A percentile compares a stretch with the other conserved stretches of the same genome.
These are phyloP conservation scores for Thelaira solivaga DNA, from an alignment of 2,888 invertebrate genomes.

Conservation along the genomic window DNA sequence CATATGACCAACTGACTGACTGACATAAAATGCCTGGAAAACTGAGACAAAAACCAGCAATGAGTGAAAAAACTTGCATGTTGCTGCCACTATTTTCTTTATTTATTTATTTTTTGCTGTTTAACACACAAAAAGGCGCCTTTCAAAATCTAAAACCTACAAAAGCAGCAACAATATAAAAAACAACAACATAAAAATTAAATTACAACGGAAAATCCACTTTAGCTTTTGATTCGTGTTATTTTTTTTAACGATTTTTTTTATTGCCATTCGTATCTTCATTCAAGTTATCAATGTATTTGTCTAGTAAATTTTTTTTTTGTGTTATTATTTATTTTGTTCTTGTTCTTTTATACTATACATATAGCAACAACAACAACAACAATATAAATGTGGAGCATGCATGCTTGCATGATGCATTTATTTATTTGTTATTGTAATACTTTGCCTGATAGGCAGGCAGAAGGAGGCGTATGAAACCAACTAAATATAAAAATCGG, in stretches of 20 bases:
- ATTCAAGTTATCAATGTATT: constrained; percentile 39
- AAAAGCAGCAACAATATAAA: constrained; percentile 30
- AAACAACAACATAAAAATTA: constrained; percentile 19
- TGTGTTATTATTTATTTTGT: neutral
- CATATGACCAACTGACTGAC: constrained; percentile 75
- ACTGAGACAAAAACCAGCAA: constrained; percentile 35
- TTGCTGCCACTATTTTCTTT: constrained; percentile 36
- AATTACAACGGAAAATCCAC: constrained; percentile 58
- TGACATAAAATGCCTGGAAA: constrained; percentile 65
- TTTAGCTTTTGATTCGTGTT: constrained; percentile 18
- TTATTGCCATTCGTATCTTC: constrained; percentile 18
- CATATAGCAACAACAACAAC: constrained; percentile 18
- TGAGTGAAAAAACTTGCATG: constrained; percentile 36
- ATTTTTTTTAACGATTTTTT: neutral
- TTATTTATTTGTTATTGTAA: constrained; percentile 4
- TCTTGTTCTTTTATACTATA: constrained; percentile 23
- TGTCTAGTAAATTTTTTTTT: constrained; percentile 39
- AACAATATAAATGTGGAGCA: constrained; percentile 46
- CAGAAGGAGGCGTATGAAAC: neutral
- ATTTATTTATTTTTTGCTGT: constrained; percentile 2
- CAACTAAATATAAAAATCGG: constrained; percentile 16
- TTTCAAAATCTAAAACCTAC: constrained; percentile 46
- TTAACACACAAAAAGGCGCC: constrained; percentile 45
- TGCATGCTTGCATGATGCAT: constrained; percentile 54
- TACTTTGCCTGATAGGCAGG: constrained; percentile 9